Evolutionary conservation across 2,888 invertebrate genomes (phyloP).

Genomic region (Gastracanthus pulcherrimus): DNA sequence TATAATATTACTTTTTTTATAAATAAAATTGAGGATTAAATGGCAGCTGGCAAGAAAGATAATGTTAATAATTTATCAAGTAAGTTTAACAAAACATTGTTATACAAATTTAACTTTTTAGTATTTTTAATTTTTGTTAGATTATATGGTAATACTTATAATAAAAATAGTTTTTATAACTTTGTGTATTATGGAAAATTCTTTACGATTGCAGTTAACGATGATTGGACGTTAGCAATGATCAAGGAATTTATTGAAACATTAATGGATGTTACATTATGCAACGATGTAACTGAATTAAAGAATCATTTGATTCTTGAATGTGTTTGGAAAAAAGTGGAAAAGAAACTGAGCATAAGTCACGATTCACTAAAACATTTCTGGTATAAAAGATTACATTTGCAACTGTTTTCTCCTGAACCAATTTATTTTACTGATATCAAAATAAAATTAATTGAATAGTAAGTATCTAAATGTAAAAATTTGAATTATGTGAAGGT

Average conservation of each 20-base stretch:
- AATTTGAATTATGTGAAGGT: neutral
- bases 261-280: slow-evolving; percentile 65
- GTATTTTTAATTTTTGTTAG: too few relatives aligned
- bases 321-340: slow-evolving; percentile 68
- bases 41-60: neutral
- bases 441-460: slow-evolving; percentile 71
- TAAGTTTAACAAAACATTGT: neutral
- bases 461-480: slow-evolving; percentile 63
- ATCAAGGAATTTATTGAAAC: slow-evolving; percentile 62
- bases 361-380: slow-evolving; percentile 60
- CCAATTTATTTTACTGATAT: slow-evolving; percentile 68
- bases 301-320: slow-evolving; percentile 62
- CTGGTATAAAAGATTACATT: slow-evolving; percentile 68
- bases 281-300: slow-evolving; percentile 59
- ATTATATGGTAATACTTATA: too few relatives aligned
- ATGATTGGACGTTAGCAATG: slow-evolving; percentile 61
- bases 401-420: slow-evolving; percentile 68
- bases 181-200: neutral
- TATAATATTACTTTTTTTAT: neutral
- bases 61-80: neutral
- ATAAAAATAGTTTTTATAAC: neutral
- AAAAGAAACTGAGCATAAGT: slow-evolving; percentile 63
- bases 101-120: neutral
- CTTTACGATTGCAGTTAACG: neutral
- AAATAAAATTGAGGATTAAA: neutral